phyloP scores from a whole-genome alignment of 1,140 invertebrate species.

The Telenomus remus region DNA sequence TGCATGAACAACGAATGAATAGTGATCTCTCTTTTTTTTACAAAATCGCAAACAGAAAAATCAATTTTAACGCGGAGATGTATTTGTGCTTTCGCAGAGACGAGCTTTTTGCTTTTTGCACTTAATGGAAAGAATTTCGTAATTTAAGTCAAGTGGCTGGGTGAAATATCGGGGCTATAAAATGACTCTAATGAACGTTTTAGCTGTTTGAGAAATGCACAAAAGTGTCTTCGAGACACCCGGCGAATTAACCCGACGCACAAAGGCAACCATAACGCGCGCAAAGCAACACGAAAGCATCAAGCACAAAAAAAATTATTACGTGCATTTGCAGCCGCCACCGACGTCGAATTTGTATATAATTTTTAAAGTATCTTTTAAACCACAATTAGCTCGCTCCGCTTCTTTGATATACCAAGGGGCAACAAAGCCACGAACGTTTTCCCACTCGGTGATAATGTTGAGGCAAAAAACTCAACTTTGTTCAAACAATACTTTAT shows the following conservation, averaged over 20 bases:
- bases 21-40: too few species aligned
- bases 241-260: conserved; percentile 4
- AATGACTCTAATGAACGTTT: conserved; percentile 8
- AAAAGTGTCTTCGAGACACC: conserved; percentile 3
- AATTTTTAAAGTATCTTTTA: conserved; percentile 3
- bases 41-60: too few species aligned
- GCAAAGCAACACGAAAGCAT: background rate
- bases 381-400: background rate
- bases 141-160: conserved; percentile 9
- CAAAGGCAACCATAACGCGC: background rate
- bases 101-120: background rate
- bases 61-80: background rate
- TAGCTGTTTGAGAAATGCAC: conserved; percentile 8
- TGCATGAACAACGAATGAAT: too few species aligned
- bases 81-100: background rate
- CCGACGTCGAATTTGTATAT: background rate
- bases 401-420: background rate
- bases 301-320: background rate
- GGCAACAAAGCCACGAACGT: too few species aligned
- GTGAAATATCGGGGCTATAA: conserved; percentile 14
- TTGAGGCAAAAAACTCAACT: too few species aligned
- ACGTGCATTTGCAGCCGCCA: background rate
- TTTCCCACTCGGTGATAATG: too few species aligned
- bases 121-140: conserved; percentile 9
- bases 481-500: too few species aligned